Percentiles rank a stretch among this genome's conserved stretches.
Evolutionary conservation across 2,888 invertebrate species (phyloP).

Genomic region (Atrina japonica): DNA sequence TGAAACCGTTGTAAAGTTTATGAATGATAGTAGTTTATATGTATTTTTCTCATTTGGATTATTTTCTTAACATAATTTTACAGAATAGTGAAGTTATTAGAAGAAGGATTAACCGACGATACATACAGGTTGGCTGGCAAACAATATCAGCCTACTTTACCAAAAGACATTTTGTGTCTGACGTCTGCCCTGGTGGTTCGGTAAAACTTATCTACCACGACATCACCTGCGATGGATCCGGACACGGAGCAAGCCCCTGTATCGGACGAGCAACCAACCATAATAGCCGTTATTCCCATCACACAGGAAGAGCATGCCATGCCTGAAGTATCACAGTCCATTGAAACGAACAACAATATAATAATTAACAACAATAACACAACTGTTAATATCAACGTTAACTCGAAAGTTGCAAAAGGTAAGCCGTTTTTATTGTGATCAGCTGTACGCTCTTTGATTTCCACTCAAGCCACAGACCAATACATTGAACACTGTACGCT

Average conservation of each 20-base stretch:
- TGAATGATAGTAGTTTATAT: slow-evolving; percentile 20
- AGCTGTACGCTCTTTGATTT: slow-evolving; percentile 25
- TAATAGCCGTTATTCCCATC: slow-evolving; percentile 24
- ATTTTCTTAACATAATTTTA: slow-evolving; percentile 20
- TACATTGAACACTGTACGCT: slow-evolving; percentile 31
- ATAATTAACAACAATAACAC: slow-evolving; percentile 13
- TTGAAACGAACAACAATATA: slow-evolving; percentile 24
- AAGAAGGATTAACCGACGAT: no score
- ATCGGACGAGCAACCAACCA: slow-evolving; percentile 18
- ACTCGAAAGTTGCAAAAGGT: slow-evolving; percentile 22
- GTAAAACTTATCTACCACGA: background rate
- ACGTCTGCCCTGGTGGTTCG: no score
- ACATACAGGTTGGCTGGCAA: no score
- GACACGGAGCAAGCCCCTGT: slow-evolving; percentile 6
- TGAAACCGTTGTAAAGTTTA: slow-evolving; percentile 26
- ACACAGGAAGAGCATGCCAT: slow-evolving; percentile 20
- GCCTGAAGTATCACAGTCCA: slow-evolving; percentile 18
- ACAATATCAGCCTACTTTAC: no score
- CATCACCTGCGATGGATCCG: slow-evolving; percentile 17
- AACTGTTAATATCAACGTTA: slow-evolving; percentile 3
- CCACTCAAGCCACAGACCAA: slow-evolving; percentile 37
- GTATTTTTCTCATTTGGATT: slow-evolving; percentile 7
- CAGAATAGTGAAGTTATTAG: background rate
- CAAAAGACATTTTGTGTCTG: no score
- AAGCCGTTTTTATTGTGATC: slow-evolving; percentile 20